Percentiles rank a stretch among this genome's conserved stretches.
Conservation (phyloP, 92 coral and sea anemone species). For the Palythoa grandiflora region DNA sequence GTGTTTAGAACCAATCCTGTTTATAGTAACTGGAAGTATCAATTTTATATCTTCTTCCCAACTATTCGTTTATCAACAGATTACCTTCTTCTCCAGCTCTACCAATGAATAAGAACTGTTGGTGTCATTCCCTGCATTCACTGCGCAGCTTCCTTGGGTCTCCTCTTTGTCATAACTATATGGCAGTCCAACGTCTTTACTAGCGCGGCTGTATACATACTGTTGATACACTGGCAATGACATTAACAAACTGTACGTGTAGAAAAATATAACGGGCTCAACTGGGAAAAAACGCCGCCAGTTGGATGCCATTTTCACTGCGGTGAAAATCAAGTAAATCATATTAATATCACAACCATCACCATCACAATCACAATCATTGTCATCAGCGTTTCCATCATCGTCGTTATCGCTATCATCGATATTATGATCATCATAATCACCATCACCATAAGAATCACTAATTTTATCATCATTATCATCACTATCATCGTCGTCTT, state of each 20-base stretch:
- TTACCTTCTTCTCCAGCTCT: conserved; percentile 37
- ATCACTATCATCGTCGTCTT: too few species aligned
- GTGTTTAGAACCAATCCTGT: too few species aligned
- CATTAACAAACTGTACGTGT: conserved; percentile 79
- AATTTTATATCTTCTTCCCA: neutral
- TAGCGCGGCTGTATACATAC: conserved; percentile 75
- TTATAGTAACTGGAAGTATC: neutral
- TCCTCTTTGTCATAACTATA: conserved; percentile 47
- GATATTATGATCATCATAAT: too few species aligned
- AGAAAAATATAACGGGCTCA: conserved; percentile 92
- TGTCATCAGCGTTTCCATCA: neutral
- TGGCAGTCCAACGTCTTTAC: conserved; percentile 72
- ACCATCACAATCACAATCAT: neutral
- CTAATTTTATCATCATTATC: too few species aligned
- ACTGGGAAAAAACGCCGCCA: conserved; percentile 83
- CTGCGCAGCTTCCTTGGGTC: conserved; percentile 16
- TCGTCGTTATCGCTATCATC: neutral
- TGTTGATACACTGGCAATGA: conserved; percentile 74
- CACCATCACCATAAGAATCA: neutral
- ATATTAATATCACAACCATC: neutral
- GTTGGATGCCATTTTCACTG: conserved; percentile 3
- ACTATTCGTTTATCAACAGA: neutral
- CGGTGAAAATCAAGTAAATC: neutral
- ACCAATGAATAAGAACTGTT: conserved; percentile 11
- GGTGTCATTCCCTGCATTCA: conserved; percentile 7